Percentiles rank a stretch among this genome's conserved stretches.
Evolutionary conservation across 2,888 invertebrate species (phyloP).

Genomic region (Caenorhabditis parvicauda): DNA sequence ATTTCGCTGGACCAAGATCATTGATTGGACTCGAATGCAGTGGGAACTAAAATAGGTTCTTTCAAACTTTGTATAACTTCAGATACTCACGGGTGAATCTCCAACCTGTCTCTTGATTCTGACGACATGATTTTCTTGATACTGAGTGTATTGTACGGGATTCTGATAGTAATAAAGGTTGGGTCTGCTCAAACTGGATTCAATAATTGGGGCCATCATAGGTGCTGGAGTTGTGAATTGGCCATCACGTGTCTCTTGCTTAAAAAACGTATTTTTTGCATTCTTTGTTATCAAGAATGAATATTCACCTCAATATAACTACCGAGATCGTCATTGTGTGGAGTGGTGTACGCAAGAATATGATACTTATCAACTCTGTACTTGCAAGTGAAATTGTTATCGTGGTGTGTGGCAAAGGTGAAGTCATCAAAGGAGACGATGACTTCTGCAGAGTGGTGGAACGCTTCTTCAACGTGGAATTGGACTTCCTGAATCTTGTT

Average conservation of each 20-base stretch:
- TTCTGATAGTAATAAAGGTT: too few species aligned
- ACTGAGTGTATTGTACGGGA: too few species aligned
- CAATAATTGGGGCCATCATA: too few species aligned
- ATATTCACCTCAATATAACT: conserved; percentile 21
- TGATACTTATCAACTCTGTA: conserved; percentile 28
- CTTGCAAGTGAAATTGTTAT: conserved; percentile 25
- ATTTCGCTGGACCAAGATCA: conserved; percentile 33
- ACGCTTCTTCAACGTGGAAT: conserved; percentile 25
- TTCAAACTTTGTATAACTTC: neutral
- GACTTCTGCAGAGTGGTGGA: conserved; percentile 27
- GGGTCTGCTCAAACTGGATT: too few species aligned
- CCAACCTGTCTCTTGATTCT: conserved; percentile 21
- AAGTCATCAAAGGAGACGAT: conserved; percentile 36
- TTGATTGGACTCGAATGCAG: conserved; percentile 27
- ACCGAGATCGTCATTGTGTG: conserved; percentile 11
- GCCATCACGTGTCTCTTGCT: too few species aligned
- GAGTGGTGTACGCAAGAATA: conserved; percentile 30
- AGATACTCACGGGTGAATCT: conserved; percentile 12
- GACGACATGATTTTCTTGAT: too few species aligned
- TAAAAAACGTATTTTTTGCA: too few species aligned
- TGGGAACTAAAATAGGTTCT: conserved; percentile 9
- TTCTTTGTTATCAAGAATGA: too few species aligned
- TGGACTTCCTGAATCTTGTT: conserved; percentile 10
- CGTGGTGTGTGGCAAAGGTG: conserved; percentile 19
- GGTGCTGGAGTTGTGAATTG: too few species aligned